Conservation (phyloP, 2,113 vertebrate genomes). For the Sylvia atricapilla region DNA sequence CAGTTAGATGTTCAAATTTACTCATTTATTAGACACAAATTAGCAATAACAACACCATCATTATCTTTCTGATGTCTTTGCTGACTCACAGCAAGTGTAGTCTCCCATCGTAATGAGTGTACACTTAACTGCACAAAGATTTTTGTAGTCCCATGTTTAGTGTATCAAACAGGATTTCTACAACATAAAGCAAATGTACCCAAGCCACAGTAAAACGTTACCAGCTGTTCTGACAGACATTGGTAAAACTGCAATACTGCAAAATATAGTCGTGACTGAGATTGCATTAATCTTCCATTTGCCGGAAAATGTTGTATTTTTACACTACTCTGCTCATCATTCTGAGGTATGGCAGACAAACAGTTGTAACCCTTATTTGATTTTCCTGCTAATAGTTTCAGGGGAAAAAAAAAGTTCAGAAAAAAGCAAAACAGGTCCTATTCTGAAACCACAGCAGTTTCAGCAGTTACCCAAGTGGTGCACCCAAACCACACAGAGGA, state of each 20-base stretch:
- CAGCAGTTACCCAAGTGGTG: constrained; percentile 78
- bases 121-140: neutral
- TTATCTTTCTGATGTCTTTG: neutral
- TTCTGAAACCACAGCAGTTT: constrained; percentile 83
- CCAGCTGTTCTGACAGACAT: neutral
- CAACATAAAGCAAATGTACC: neutral
- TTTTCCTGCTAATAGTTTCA: constrained; percentile 39
- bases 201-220: neutral
- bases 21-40: neutral
- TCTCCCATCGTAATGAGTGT: neutral
- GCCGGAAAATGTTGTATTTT: neutral
- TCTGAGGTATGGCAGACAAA: neutral
- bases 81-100: neutral
- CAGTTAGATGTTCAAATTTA: neutral
- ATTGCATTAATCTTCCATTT: neutral
- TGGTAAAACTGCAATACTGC: neutral
- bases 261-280: neutral
- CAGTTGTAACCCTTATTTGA: constrained; percentile 15
- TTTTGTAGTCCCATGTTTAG: neutral
- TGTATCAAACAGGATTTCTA: neutral
- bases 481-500: constrained; percentile 76
- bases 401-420: constrained; percentile 41
- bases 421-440: constrained; percentile 67
- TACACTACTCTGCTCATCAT: neutral
- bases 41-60: neutral